Percentiles rank a stretch among this genome's conserved stretches.
Conservation (phyloP, 2,113 vertebrate genomes). For the Natator depressus region DNA sequence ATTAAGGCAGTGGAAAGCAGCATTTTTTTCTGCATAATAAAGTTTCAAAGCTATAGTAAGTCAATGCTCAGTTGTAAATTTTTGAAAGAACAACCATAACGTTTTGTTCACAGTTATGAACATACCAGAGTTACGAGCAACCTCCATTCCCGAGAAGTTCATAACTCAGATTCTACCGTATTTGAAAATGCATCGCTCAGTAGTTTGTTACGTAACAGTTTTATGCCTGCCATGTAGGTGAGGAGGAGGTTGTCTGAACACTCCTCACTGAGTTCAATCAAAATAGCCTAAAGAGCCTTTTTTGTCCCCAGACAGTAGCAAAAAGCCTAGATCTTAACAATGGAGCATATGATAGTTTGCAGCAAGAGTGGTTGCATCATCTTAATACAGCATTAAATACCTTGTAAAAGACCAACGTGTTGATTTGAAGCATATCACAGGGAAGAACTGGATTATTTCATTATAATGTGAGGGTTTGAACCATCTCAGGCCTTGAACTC, state of each 20-base stretch:
- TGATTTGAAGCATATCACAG: not conserved
- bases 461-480: not conserved
- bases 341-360: not conserved
- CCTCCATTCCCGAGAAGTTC: no score
- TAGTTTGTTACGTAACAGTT: not conserved
- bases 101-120: no score
- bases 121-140: no score
- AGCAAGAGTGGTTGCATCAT: not conserved
- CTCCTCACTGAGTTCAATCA: not conserved
- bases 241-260: not conserved
- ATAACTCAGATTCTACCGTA: not conserved
- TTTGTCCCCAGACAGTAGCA: not conserved
- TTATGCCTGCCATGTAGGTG: not conserved
- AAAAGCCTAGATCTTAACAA: not conserved
- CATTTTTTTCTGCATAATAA: no score
- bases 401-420: not conserved
- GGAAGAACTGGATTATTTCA: conserved; percentile 26
- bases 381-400: not conserved
- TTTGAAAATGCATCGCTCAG: not conserved
- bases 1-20: no score
- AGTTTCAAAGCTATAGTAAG: no score
- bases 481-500: conserved; percentile 45
- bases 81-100: no score
- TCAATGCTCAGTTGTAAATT: no score
- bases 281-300: not conserved